Evolutionary conservation across 2,797 vertebrate species (phyloP), one percentile per base, ranked within the genome.

Genomic region (Jordanella pulchra): DNA sequence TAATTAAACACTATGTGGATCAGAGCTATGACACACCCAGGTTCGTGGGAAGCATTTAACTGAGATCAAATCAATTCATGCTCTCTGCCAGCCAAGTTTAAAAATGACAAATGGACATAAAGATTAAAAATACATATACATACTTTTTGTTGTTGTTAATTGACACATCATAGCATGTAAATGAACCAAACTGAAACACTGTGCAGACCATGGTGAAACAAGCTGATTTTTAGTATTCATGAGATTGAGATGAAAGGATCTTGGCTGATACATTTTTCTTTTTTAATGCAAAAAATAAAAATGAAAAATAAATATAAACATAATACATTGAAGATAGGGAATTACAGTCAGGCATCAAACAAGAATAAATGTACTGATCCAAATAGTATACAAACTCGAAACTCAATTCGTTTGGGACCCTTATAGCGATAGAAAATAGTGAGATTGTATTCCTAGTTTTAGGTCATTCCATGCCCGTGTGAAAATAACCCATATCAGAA

Each of bases 1-100:
- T 55, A 65, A 12, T 83, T 82, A 72, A 82, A 69, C 60, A 60
- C 73, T 68, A 50, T 65, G 50, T 50, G 27, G 71, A 53, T 82
- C 73, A 72, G 71, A 85, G 67, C 58, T 27, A 58, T 1, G 30
- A 50, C 61, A 77, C 65, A 54, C 42, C 47, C 47, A 66, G 17
- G 45, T 35, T 69, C 69, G 71, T 55, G 23, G 77, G 30, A 25
- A 86, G 74, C 5, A 39, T 39, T 39, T 39, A 39, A 39, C 32
- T 58, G 53, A 27, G 74, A 73, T 70, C 78, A 79, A 76, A 73
- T 70, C 45, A 50, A 6, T 21, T 72, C 71, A 42, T 61, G 4
- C 47, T 74, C 54, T 65, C n/a, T 5, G 72, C 13, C 39, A 54
- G 53, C 25, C 17, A 27, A 45, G 21, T 50, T 47, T 50, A 15